Percentiles rank a stretch among this genome's conserved stretches.
These are phyloP conservation scores for Harpagus bidentatus DNA, from an alignment of 2,113 vertebrate genomes.

Conservation along the genomic window DNA sequence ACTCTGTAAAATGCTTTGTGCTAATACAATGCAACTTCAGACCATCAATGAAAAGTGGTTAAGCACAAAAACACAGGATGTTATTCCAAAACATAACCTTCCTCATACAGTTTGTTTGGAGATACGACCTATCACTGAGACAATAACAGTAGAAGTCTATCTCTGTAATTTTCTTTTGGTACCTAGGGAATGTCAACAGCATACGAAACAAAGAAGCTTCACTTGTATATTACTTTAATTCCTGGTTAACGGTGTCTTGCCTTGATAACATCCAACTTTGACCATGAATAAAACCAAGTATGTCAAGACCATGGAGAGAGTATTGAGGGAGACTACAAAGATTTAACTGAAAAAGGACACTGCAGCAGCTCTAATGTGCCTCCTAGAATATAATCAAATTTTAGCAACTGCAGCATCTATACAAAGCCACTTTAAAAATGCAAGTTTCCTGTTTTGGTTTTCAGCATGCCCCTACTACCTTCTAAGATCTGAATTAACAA, in stretches of 20 bases:
- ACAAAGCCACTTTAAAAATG: neutral
- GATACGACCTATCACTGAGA: slow-evolving; percentile 85
- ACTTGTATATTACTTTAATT: slow-evolving; percentile 26
- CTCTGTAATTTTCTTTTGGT: slow-evolving; percentile 62
- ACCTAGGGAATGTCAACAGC: slow-evolving; percentile 54
- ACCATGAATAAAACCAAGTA: slow-evolving; percentile 3
- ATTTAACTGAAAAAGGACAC: neutral
- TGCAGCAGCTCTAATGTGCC: neutral
- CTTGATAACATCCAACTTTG: neutral
- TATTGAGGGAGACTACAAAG: neutral
- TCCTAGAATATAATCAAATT: neutral
- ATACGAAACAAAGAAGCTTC: slow-evolving; percentile 47
- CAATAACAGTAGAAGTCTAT: slow-evolving; percentile 65
- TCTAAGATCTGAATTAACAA: neutral
- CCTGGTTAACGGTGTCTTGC: neutral
- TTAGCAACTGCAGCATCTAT: neutral
- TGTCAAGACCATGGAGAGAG: neutral
- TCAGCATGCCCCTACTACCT: neutral
- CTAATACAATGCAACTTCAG: slow-evolving; percentile 79
- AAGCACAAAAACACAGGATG: slow-evolving; percentile 94
- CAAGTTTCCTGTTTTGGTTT: neutral
- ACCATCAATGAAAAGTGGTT: slow-evolving; percentile 82
- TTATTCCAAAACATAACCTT: slow-evolving; percentile 84
- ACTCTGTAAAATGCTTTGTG: slow-evolving; percentile 78
- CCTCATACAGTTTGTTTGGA: slow-evolving; percentile 81